Evolutionary conservation across 2,113 vertebrate species (phyloP), one percentile per base, ranked within the genome.

Genomic region (Notechis scutatus): DNA sequence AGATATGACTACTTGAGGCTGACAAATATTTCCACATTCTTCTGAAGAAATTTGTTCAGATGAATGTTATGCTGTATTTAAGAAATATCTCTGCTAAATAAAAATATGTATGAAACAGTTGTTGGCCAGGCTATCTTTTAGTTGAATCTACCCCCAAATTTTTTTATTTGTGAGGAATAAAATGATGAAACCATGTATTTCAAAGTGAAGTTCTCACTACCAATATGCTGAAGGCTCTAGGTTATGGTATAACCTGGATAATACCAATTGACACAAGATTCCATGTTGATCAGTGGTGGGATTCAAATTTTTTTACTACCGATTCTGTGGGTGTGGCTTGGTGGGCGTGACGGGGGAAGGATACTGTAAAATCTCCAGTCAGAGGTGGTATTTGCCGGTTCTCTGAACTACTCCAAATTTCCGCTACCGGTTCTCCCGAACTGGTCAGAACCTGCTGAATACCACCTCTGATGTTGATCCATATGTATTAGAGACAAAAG

Each of bases 1-100:
- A 95, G 95, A 96, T 81, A 3, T 93, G 94, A 7, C 57, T 29
- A 64, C 50, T 86, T 55, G 18, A 14, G 23, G 85, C 85, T 55
- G 5, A 20, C 85, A 87, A 18, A 56, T 54, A 12, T 39, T 15
- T 42, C 47, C 39, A 26, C 57, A 64, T 87, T 14, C 90, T 54
- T 55, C 18, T 34, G 85, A 88, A 56, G 52, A 81, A 81, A 81
- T 45, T 15, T 26, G 8, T 81, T 42, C 9, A n/a, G 14, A 57
- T 42, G 34, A 86, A n/a, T 29, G 42, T 5, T 56, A 9, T 59
- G 10, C 54, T 57, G 29, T 11, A 56, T 81, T 90, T 54, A 47
- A 24, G 45, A 88, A 88, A 45, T 39, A 47, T 45, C 61, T 64
- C n/a, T 9, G 3, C 21, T 45, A 45, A 24, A 74, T 45, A 45